phyloP scores from a whole-genome alignment of 2,888 invertebrate species.

The Iselma pallidipennis region DNA sequence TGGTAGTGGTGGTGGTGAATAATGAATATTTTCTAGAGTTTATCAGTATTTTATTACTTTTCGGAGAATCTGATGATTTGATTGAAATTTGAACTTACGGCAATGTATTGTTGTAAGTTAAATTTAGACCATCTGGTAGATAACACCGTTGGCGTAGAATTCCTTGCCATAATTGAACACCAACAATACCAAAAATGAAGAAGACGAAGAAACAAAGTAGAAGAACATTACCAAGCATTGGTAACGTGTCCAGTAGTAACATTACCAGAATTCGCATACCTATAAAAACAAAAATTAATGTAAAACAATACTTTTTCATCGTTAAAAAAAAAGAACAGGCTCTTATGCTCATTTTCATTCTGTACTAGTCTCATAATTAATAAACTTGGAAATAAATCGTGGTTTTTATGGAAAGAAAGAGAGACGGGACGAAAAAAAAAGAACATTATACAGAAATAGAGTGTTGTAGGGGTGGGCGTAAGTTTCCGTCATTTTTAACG shows the following conservation, averaged over 20 bases:
- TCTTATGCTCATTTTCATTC: not conserved
- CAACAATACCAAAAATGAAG: conserved; percentile 99
- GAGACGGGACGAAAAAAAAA: not conserved
- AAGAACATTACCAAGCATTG: conserved; percentile 99
- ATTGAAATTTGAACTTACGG: conserved; percentile 66
- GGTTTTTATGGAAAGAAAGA: not conserved
- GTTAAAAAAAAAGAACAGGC: not conserved
- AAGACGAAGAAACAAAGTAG: conserved; percentile 99
- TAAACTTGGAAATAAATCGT: not conserved
- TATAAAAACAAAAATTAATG: conserved; percentile 54
- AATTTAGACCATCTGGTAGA: conserved; percentile 53
- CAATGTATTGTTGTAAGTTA: conserved; percentile 56
- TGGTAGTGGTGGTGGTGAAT: too few relatives aligned
- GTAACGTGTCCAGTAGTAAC: conserved; percentile 96
- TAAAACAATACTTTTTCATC: not conserved
- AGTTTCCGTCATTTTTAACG: not conserved
- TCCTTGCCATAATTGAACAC: conserved; percentile 99
- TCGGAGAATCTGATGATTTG: too few relatives aligned
- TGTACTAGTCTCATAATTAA: not conserved
- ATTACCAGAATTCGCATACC: conserved; percentile 99
- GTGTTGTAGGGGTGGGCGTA: not conserved
- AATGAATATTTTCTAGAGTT: too few relatives aligned
- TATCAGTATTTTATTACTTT: too few relatives aligned
- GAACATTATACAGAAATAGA: not conserved
- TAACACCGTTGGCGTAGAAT: conserved; percentile 93